Conservation (phyloP, 2,888 invertebrate genomes). For the Chymomyza fuscimana region DNA sequence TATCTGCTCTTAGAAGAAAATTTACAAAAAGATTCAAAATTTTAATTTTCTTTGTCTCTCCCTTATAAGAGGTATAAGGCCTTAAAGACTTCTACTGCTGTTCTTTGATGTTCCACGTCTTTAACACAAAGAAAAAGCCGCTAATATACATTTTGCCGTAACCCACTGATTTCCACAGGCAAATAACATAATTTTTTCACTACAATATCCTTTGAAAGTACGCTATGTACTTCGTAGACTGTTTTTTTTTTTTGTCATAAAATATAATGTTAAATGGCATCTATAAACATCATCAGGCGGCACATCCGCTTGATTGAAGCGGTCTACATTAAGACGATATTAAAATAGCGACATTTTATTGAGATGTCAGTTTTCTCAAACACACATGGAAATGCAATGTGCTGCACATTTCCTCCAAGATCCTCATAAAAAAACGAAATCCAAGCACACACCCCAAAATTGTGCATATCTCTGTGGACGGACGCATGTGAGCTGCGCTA, state of each 20-base stretch:
- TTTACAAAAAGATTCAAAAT: no score
- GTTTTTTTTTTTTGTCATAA: constrained; percentile 41
- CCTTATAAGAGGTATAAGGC: no score
- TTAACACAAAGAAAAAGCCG: not conserved
- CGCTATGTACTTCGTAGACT: constrained; percentile 8
- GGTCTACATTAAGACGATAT: constrained; percentile 55
- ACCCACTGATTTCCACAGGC: not conserved
- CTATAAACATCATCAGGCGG: constrained; percentile 65
- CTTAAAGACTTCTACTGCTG: not conserved
- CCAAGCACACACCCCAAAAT: constrained; percentile 62
- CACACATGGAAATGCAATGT: constrained; percentile 61
- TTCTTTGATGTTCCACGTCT: not conserved
- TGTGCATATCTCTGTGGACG: not conserved
- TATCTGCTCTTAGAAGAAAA: no score
- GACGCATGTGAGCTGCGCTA: constrained; percentile 15
- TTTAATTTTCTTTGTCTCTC: no score
- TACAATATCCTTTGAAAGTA: not conserved
- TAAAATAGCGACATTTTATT: constrained; percentile 69
- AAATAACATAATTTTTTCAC: not conserved
- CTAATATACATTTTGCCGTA: not conserved
- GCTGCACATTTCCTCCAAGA: constrained; percentile 31
- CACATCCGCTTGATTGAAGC: constrained; percentile 21
- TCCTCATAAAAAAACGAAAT: not conserved
- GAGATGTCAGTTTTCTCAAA: constrained; percentile 67
- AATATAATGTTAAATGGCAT: constrained; percentile 49